Percentiles rank a stretch among this genome's conserved stretches.
Evolutionary conservation across 2,113 vertebrate species (phyloP).

Genomic region (Vidua macroura): DNA sequence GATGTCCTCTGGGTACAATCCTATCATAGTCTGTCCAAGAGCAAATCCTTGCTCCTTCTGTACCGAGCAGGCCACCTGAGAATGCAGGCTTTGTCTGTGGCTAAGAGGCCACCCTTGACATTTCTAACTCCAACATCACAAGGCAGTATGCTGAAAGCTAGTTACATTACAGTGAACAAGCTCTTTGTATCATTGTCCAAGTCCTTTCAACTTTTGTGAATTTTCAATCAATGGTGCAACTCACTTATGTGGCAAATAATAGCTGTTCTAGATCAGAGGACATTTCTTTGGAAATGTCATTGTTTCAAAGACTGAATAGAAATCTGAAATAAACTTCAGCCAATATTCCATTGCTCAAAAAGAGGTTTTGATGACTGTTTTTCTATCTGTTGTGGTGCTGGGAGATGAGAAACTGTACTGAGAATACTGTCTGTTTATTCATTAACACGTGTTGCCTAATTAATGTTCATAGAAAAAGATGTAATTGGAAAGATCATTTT

Average conservation of each 20-base stretch:
- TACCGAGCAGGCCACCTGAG: not conserved
- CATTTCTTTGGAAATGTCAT: not conserved
- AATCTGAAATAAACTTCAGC: not conserved
- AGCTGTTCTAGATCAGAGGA: not conserved
- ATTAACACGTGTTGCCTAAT: not conserved
- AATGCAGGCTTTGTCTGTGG: too few species aligned
- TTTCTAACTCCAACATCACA: not conserved
- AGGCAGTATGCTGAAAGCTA: not conserved
- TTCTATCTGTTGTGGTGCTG: not conserved
- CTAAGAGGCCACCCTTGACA: not conserved
- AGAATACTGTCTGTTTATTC: not conserved
- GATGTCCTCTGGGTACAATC: not conserved
- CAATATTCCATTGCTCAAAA: not conserved
- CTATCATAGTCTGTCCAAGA: not conserved
- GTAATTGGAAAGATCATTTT: not conserved
- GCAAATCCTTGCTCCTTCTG: not conserved
- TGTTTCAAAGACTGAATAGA: not conserved
- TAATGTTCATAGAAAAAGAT: not conserved
- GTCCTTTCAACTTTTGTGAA: not conserved
- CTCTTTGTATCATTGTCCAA: not conserved
- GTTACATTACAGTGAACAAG: not conserved
- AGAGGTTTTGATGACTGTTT: not conserved
- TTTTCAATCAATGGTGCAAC: not conserved
- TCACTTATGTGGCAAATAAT: not conserved
- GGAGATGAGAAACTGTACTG: not conserved